Conservation (phyloP, 1,140 invertebrate species). For the Danaus plexippus region DNA sequence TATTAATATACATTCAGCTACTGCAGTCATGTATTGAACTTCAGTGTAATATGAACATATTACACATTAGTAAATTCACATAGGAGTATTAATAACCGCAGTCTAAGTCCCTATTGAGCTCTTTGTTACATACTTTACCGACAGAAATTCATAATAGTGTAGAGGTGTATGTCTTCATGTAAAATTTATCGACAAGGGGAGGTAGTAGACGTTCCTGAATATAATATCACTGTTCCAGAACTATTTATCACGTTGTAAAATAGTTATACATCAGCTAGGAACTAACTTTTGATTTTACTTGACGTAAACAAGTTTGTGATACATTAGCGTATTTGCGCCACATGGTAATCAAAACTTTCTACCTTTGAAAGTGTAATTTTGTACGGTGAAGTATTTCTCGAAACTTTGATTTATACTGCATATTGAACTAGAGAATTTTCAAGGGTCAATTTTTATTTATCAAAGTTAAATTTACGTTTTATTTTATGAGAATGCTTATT, state of each 20-base stretch:
- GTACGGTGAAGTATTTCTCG: too few relatives aligned
- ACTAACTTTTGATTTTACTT: conserved; percentile 14
- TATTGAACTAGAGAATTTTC: neutral
- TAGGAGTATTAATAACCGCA: too few relatives aligned
- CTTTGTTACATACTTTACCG: conserved; percentile 8
- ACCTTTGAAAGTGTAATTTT: conserved; percentile 12
- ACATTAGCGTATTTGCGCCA: conserved; percentile 8
- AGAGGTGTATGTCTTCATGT: conserved; percentile 7
- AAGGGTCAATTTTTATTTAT: neutral
- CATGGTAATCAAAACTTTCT: conserved; percentile 12
- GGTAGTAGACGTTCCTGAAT: conserved; percentile 16
- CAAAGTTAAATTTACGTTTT: too few relatives aligned
- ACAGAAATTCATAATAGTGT: neutral
- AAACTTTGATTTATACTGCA: too few relatives aligned
- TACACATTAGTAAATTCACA: too few relatives aligned
- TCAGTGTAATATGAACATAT: too few relatives aligned
- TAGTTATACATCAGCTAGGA: conserved; percentile 14
- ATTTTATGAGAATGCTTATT: too few relatives aligned
- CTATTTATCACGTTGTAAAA: conserved; percentile 15
- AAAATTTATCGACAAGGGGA: conserved; percentile 10
- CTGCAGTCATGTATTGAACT: too few relatives aligned
- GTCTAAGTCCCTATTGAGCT: neutral
- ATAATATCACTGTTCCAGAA: conserved; percentile 17
- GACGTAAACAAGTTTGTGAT: conserved; percentile 12
- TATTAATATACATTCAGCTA: too few relatives aligned